Conservation (phyloP, 2,888 invertebrate genomes). For the Drosophila rellima region DNA sequence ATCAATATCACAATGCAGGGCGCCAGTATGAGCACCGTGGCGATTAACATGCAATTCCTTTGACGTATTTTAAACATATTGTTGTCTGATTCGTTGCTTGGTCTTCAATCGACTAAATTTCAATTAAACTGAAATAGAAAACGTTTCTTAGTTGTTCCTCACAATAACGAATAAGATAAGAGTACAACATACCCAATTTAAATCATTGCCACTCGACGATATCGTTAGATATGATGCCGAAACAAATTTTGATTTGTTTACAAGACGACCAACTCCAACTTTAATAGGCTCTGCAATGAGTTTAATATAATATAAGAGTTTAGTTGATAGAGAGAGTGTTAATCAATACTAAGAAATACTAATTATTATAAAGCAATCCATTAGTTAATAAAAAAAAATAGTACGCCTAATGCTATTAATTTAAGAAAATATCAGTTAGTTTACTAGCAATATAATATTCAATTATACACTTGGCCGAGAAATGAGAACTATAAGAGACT, state of each 20-base stretch:
- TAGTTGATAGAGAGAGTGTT: too few relatives aligned
- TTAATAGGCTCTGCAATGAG: conserved; percentile 15
- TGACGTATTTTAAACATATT: conserved; percentile 85
- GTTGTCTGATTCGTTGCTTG: conserved; percentile 20
- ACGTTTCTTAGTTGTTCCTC: background rate
- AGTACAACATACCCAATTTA: conserved; percentile 30
- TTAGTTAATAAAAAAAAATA: too few relatives aligned
- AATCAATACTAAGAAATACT: background rate
- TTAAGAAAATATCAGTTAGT: background rate
- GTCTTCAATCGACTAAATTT: conserved; percentile 10
- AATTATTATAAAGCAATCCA: background rate
- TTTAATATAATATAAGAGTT: background rate
- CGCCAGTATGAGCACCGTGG: conserved; percentile 87
- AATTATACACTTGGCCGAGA: background rate
- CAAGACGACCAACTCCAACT: background rate
- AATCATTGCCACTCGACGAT: background rate
- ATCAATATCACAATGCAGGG: conserved; percentile 87
- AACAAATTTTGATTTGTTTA: background rate
- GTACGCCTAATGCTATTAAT: too few relatives aligned
- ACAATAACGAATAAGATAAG: background rate
- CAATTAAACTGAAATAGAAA: conserved; percentile 21
- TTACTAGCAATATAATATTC: background rate
- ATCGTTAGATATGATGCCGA: conserved; percentile 2
- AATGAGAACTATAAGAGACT: background rate
- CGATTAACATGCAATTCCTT: conserved; percentile 87